Base-by-base conservation (phyloP, 2,888 invertebrate genomes). In the Eupeodes latifasciatus region DNA sequence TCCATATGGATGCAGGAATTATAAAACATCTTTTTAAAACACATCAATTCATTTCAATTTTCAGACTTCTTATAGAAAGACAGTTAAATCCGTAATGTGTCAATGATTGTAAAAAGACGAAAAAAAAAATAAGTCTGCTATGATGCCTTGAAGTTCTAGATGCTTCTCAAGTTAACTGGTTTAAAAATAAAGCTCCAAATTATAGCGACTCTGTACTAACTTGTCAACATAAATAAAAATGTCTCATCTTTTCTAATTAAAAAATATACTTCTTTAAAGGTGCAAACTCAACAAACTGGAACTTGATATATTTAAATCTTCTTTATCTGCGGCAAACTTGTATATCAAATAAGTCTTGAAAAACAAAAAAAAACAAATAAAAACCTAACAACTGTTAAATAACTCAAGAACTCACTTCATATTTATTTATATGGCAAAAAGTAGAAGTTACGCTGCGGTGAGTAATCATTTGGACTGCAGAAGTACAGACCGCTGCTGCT, bases 41-140 rank as follows among this genome's bases (percentile, higher is more conserved):
- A 81, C 74, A 82, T 71, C 78, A 64, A 86, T 75, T 82, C 75
- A 75, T 40, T 7, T 40, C 6, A 27, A 27, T 27, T 27, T 27
- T 27, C 27, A 27, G 69, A 67, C 72, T 75, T 59, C 55, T 76
- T 71, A 76, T 79, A 59, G 57, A 59, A 51, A 51, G 71, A 76
- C 66, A 61, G 51, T 66, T 44, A 59, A 72, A 72, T 72, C 57
- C 57, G 34, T 34, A 72, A 59, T 10, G n/a, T 59, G 69, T 69
- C 53, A 53, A 51, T 71, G 19, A 44, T 49, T 66, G n/a, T 4
- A 3, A 6, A 6, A 19, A 27, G 2, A 27, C 2, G 6, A 55
- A 55, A 19, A 40, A 40, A 36, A 9, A 27, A 27, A 0, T 27
- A 27, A 27, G 27, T 19, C 49, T 47, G 27, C 7, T 4, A 19